phyloP scores from a whole-genome alignment of 2,113 vertebrate species.

The Platichthys flesus region DNA sequence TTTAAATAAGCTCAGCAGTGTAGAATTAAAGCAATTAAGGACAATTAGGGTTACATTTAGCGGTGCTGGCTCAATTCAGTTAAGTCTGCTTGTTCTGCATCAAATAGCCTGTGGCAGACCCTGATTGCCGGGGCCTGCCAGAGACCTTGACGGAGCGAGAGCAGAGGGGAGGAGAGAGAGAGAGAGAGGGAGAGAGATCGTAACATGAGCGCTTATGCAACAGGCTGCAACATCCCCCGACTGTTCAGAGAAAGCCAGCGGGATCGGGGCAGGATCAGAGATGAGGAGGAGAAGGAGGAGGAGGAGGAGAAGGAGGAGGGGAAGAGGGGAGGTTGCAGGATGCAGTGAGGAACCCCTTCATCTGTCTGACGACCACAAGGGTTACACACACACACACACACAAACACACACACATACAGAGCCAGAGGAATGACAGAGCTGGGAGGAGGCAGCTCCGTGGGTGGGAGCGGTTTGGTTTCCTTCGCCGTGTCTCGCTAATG shows the following conservation, averaged over 20 bases:
- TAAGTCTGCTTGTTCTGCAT: constrained; percentile 57
- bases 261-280: constrained; percentile 49
- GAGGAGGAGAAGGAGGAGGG: background rate
- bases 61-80: constrained; percentile 62
- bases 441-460: constrained; percentile 17
- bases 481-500: constrained; percentile 52
- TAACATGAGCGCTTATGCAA: constrained; percentile 76
- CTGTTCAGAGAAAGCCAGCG: constrained; percentile 49
- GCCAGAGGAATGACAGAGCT: constrained; percentile 27
- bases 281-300: background rate
- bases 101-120: constrained; percentile 70
- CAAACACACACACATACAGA: background rate
- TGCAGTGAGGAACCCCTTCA: constrained; percentile 35
- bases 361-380: constrained; percentile 29
- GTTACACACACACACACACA: background rate
- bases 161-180: background rate
- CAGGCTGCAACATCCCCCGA: constrained; percentile 62
- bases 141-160: constrained; percentile 48
- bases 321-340: background rate
- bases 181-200: background rate
- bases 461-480: constrained; percentile 43
- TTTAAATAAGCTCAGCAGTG: constrained; percentile 68
- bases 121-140: constrained; percentile 63
- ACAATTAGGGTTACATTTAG: constrained; percentile 76
- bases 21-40: constrained; percentile 77